Base-by-base conservation (phyloP, 2,888 invertebrate species). In the Dinocampus coccinellae region DNA sequence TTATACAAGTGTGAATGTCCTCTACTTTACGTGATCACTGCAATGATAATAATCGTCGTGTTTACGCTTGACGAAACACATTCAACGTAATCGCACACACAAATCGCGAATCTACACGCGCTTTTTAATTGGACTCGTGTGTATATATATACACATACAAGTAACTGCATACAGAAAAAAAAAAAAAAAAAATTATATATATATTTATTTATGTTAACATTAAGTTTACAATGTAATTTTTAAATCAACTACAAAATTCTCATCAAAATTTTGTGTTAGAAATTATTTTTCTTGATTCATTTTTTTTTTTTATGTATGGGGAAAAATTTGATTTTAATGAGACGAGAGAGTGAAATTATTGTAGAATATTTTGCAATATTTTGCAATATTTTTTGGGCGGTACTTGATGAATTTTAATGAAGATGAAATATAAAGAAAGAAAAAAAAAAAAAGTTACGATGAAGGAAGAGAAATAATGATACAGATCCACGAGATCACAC, bases 41-140 rank as follows among this genome's bases (percentile, higher is more conserved):
- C 22, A 20, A n/a, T 53, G 61, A 69, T 61, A 62, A 63, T 58
- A 29, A 66, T 72, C 72, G 42, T 24, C 42, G 42, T 39, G 29
- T 72, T 61, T 26, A 66, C 66, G 72, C 67, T 72, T 68, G 67
- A 63, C 63, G 62, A 34, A 67, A 66, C 55, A 29, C 55, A 62
- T 71, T 62, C 62, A n/a, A 57, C 55, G 26, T 36, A 67, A 72
- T 72, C 42, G 42, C 39, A 24, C 9, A 16, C 42, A 34, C n/a
- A 55, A 68, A 72, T 72, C 67, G 13, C 10, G 39, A 66, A 24
- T 70, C 42, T 34, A 70, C 13, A 42, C 67, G 62, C 61, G 47
- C 47, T 16, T 62, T 57, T 53, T 72, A 72, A 72, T 72, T 72
- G 52, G 63, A 33, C 47, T 67, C 42, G 33, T 60, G 33, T 16